A percentile compares a stretch with the other conserved stretches of the same genome.
Evolutionary conservation across 2,797 vertebrate species (phyloP).

Genomic region (Gymnothorax reevesii): DNA sequence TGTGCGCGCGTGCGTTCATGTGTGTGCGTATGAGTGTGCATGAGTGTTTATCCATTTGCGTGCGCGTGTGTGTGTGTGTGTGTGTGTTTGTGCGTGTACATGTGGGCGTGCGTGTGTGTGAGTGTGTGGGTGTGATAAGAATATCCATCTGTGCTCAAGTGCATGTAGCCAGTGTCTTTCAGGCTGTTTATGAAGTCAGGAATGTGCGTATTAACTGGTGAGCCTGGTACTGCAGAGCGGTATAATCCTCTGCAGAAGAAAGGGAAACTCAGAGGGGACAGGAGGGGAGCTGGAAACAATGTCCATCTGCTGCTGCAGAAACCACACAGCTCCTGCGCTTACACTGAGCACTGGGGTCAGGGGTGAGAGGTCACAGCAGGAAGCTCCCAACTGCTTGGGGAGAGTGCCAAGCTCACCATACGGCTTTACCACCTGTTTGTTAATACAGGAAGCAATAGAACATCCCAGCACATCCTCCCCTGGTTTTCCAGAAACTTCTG

Average conservation of each 20-base stretch:
- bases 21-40: background rate
- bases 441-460: background rate
- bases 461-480: background rate
- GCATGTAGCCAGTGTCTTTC: background rate
- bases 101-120: background rate
- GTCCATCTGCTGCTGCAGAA: background rate
- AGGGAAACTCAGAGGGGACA: background rate
- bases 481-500: background rate
- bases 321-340: background rate
- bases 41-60: background rate
- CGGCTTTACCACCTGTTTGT: background rate
- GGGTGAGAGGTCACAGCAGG: background rate
- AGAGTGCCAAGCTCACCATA: background rate
- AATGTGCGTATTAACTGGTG: slow-evolving; percentile 5
- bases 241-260: background rate
- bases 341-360: background rate
- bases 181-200: slow-evolving; percentile 24
- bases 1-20: background rate
- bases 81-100: background rate
- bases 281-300: background rate
- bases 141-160: background rate
- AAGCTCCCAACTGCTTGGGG: background rate
- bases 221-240: slow-evolving; percentile 2
- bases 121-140: background rate
- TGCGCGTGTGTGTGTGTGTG: background rate